A percentile compares a stretch with the other conserved stretches of the same genome.
These are phyloP conservation scores for Drosophila ercepeae DNA, from an alignment of 1,140 invertebrate species.

Conservation along the genomic window DNA sequence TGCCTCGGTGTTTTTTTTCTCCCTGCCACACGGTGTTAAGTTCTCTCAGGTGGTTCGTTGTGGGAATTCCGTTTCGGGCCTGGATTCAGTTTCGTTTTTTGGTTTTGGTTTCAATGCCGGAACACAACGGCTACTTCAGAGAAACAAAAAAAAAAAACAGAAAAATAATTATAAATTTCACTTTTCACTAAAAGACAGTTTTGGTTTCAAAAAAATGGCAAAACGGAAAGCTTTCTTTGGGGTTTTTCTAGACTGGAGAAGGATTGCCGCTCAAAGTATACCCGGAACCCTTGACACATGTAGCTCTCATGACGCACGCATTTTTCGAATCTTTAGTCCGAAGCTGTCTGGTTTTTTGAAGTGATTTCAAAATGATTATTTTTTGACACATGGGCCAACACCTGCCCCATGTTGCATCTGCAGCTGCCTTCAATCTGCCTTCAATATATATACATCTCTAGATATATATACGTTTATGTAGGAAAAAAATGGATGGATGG, in stretches of 20 bases:
- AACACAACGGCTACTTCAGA: conserved; percentile 3
- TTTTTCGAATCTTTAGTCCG: conserved; percentile 60
- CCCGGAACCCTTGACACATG: conserved; percentile 53
- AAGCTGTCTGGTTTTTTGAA: conserved; percentile 50
- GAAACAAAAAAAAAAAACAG: not conserved
- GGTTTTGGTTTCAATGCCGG: conserved; percentile 18
- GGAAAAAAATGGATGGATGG: no score
- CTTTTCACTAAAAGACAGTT: no score
- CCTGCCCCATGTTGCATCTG: conserved; percentile 64
- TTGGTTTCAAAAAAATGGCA: no score
- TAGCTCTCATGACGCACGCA: conserved; percentile 45
- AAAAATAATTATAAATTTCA: conserved; percentile 61
- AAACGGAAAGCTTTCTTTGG: no score
- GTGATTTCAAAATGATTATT: conserved; percentile 80
- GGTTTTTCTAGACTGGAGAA: no score
- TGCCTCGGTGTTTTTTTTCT: conserved; percentile 2
- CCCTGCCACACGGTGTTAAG: not conserved
- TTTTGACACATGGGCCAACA: conserved; percentile 80
- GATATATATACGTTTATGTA: not conserved
- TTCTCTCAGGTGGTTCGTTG: conserved; percentile 37
- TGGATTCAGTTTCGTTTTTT: conserved; percentile 18
- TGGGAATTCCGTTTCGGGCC: conserved; percentile 6
- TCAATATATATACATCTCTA: conserved; percentile 1
- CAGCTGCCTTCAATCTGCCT: conserved; percentile 53
- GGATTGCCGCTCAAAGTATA: conserved; percentile 7